Conservation (phyloP, 2,113 vertebrate genomes). For the Stegostoma tigrinum region DNA sequence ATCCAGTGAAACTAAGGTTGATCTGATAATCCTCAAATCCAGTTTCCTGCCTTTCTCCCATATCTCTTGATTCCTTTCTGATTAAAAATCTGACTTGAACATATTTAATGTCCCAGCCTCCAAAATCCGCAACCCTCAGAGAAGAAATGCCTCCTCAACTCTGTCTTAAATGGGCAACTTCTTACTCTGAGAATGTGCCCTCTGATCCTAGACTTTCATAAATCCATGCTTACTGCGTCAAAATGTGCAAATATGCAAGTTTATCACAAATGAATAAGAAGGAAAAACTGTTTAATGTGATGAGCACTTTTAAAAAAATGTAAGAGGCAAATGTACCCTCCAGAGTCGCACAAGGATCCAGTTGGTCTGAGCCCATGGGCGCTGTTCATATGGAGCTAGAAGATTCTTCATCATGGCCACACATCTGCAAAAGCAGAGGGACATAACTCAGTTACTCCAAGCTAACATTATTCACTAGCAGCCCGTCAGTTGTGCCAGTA, state of each 20-base stretch:
- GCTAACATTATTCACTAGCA: not conserved
- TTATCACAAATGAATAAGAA: not conserved
- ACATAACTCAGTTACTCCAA: not conserved
- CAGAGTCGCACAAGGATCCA: conserved; percentile 96
- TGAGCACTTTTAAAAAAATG: not conserved
- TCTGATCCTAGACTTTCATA: too few species aligned
- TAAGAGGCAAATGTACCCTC: conserved; percentile 61
- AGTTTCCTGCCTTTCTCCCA: too few species aligned
- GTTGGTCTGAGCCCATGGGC: conserved; percentile 98
- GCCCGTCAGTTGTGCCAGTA: not conserved
- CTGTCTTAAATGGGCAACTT: too few species aligned
- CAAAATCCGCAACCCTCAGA: too few species aligned
- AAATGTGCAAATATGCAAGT: not conserved
- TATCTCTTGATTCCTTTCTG: too few species aligned
- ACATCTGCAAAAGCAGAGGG: conserved; percentile 56
- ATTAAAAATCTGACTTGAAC: too few species aligned
- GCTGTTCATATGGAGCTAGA: conserved; percentile 90
- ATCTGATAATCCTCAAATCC: too few species aligned
- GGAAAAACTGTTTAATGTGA: not conserved
- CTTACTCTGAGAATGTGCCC: too few species aligned
- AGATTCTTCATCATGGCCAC: conserved; percentile 94
- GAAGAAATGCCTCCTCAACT: too few species aligned
- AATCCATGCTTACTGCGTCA: too few species aligned
- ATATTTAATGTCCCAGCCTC: too few species aligned
- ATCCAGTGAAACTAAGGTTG: too few species aligned